Base-by-base conservation (phyloP, 2,113 vertebrate species). In the Casuarius casuarius region DNA sequence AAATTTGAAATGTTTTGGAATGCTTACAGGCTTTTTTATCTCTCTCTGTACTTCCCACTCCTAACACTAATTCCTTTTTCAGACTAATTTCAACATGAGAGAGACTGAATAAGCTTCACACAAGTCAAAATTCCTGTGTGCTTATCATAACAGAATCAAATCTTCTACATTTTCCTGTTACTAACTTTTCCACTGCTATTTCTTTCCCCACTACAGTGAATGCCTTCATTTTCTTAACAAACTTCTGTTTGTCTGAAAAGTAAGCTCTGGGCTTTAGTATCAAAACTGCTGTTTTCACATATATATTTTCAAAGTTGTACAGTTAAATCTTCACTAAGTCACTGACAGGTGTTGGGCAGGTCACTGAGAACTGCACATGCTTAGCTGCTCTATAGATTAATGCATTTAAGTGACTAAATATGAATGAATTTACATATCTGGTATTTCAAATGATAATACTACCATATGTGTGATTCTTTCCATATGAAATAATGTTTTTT, bases 1-100 rank as follows among this genome's bases (percentile, higher is more conserved):
- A 90, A 87, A 12, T 86, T 92, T 65, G 54, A 93, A 96, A 78
- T 63, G 26, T 58, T 95, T 94, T 95, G 82, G 78, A 95, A 90
- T 72, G 52, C 72, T 88, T 91, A 76, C 65, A 83, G 9, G 8
- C 10, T 15, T 22, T 84, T 84, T 67, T 82, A 75, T 35, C 13
- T 79, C 44, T 63, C 58, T 72, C 74, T 87, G 20, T 90, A 66
- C 63, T 91, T 84, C 68, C 52, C 91, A 84, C n/a, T 92, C 31
- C 59, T 56, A 91, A 74, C 5, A 4, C 29, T 84, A 73, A 70
- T 77, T 86, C 76, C 75, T 17, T 94, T 96, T 93, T 86, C 82
- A 95, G 70, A 73, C 40, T 56, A 73, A 86, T 96, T 94, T 87
- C 75, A 91, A 59, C 59, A 75, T 3, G 10, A 82, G 67, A 73